Conservation (phyloP, 1,140 invertebrate genomes). For the Nomia melanderi region DNA sequence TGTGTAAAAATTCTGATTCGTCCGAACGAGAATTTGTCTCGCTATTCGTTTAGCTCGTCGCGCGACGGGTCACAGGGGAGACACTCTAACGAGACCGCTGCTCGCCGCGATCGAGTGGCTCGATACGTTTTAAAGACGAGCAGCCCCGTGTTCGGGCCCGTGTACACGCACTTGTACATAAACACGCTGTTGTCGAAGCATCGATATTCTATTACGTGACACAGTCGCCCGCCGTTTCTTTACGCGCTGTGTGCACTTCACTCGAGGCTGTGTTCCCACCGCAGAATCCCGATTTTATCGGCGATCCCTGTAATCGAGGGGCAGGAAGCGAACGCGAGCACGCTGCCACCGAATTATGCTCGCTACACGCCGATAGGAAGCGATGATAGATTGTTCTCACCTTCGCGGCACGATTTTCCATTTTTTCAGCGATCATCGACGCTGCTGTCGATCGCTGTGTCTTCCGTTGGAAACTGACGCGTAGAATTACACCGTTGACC, state of each 20-base stretch:
- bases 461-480: too few relatives aligned
- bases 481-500: too few relatives aligned
- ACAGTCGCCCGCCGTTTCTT: slow-evolving; percentile 17
- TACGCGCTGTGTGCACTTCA: slow-evolving; percentile 30
- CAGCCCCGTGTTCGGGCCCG: neutral
- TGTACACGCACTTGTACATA: slow-evolving; percentile 44
- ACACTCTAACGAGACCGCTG: neutral
- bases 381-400: too few relatives aligned
- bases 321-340: neutral
- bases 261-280: neutral
- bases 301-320: slow-evolving; percentile 18
- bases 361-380: neutral
- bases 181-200: slow-evolving; percentile 42
- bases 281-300: slow-evolving; percentile 8
- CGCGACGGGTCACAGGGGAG: neutral
- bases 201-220: slow-evolving; percentile 40
- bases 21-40: too few relatives aligned
- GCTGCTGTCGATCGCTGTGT: too few relatives aligned
- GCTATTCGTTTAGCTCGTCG: too few relatives aligned
- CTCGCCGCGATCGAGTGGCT: neutral
- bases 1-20: too few relatives aligned
- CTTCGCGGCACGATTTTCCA: too few relatives aligned
- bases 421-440: too few relatives aligned
- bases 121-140: neutral
- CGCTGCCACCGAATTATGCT: neutral